Base-by-base conservation (phyloP, 2,797 vertebrate genomes). In the Staurois parvus region DNA sequence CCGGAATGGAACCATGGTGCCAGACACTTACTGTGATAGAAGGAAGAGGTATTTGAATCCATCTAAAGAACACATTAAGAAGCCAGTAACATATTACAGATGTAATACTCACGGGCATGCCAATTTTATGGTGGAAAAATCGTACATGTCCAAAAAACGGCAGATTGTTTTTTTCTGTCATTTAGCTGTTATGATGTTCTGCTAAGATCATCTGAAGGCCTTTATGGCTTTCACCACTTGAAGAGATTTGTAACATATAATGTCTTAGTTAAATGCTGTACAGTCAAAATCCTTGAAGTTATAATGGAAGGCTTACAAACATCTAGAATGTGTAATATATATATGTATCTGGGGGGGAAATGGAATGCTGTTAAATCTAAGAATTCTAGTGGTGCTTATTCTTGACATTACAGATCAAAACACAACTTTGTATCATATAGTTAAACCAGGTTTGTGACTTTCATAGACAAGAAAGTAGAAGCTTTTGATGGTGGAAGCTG, bases 41-140 rank as follows among this genome's bases (percentile, higher is more conserved):
- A 91, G 74, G 72, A 93, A 93, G 90, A 97, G 97, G 97, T 98
- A 95, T 29, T 12, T 83, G 9, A 80, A 56, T 56, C 40, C 37
- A 75, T 42, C 72, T 66, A 40, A 45, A 74, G 45, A 59, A 66
- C 37, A 52, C 56, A 15, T 45, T 6, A 1, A 34, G 28, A 42
- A 13, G 66, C 40, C 7, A 34, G 17, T 84, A 82, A 64, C 66
- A 32, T 32, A 42, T 59, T 52, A 37, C 45, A 34, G 8, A 4
- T n/a, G 5, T 13, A 48, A 32, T n/a, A 5, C 26, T 40, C 64
- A 29, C 12, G 72, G 59, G 68, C 76, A 45, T 73, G 76, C 68
- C 67, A 48, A 66, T 26, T 66, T 72, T 79, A 85, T 42, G 66
- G 32, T 84, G 69, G 67, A 79, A 72, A 72, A 67, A 85, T 66